Conservation (phyloP, 2,797 vertebrate species). For the Simalia tracyae region DNA sequence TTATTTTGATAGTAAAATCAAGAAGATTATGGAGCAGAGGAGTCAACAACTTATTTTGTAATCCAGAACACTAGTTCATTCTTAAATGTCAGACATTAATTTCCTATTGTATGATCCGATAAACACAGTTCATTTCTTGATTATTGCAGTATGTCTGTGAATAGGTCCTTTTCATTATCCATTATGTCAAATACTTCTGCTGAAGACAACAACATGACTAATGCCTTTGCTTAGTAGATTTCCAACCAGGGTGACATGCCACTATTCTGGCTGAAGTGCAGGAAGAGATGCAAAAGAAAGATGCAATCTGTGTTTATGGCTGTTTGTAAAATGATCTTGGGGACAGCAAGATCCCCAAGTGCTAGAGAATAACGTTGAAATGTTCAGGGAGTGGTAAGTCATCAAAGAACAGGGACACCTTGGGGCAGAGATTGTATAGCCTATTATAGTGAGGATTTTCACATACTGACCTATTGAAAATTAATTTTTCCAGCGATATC, state of each 20-base stretch:
- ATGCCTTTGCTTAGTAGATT: neutral
- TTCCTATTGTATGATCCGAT: conserved; percentile 48
- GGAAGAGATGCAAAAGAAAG: neutral
- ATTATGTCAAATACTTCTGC: neutral
- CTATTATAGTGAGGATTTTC: neutral
- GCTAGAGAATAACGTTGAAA: conserved; percentile 31
- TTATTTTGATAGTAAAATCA: conserved; percentile 32
- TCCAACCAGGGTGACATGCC: neutral
- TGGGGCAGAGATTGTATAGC: neutral
- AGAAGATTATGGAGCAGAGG: conserved; percentile 43
- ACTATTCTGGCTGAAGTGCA: conserved; percentile 6
- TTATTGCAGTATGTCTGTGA: conserved; percentile 41
- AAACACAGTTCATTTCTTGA: conserved; percentile 37
- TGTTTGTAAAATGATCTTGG: conserved; percentile 20
- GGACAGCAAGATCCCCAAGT: neutral
- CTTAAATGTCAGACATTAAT: conserved; percentile 22
- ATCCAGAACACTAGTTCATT: conserved; percentile 47
- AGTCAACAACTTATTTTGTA: conserved; percentile 49
- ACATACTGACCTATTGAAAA: neutral
- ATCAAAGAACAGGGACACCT: neutral
- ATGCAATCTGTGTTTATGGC: neutral
- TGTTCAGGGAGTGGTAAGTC: neutral
- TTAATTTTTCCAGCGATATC: too few species aligned
- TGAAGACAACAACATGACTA: neutral
- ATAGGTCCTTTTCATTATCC: conserved; percentile 7